A percentile compares a stretch with the other conserved stretches of the same genome.
phyloP scores from a whole-genome alignment of 2,113 vertebrate species.

The Axis porcinus region DNA sequence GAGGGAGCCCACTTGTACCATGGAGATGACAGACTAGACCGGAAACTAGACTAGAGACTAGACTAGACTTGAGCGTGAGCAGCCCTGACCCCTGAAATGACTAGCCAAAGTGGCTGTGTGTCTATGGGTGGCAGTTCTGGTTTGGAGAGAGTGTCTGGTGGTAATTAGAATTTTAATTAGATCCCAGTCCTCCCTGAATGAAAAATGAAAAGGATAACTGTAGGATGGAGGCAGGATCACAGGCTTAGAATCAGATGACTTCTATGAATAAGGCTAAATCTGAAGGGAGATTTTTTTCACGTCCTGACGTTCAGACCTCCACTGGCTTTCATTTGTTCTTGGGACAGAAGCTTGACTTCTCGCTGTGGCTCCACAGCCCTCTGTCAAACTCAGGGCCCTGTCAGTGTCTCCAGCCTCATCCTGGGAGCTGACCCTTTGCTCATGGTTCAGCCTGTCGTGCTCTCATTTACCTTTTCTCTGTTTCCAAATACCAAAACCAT shows the following conservation, averaged over 20 bases:
- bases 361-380: neutral
- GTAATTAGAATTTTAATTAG: too few species aligned
- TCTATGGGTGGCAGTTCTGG: too few species aligned
- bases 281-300: too few species aligned
- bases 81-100: neutral
- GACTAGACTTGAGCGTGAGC: neutral
- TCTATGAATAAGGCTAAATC: too few species aligned
- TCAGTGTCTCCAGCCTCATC: neutral
- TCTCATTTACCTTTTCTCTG: neutral
- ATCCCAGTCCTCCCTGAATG: neutral
- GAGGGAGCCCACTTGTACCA: neutral
- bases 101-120: neutral
- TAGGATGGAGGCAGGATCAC: too few species aligned
- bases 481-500: neutral
- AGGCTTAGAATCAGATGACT: too few species aligned
- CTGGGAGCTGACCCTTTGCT: neutral
- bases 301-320: too few species aligned
- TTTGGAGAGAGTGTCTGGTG: too few species aligned
- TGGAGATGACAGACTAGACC: neutral
- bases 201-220: neutral
- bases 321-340: too few species aligned
- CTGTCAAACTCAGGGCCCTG: neutral
- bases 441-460: neutral
- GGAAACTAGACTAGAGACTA: too few species aligned
- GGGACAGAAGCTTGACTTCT: neutral